Conservation (phyloP, 2,888 invertebrate genomes). For the Unio pictorum region DNA sequence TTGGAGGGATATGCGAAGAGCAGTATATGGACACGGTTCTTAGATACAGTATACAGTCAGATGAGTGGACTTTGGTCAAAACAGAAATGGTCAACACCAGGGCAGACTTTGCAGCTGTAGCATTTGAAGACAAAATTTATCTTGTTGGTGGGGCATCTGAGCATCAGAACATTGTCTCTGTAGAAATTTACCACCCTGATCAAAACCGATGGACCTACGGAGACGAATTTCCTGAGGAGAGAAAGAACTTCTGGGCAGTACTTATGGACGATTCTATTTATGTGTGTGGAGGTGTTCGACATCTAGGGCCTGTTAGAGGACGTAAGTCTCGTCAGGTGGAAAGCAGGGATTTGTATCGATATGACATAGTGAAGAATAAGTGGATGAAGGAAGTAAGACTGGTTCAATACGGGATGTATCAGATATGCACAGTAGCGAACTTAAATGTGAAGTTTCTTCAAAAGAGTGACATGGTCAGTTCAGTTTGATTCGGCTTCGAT, state of each 20-base stretch:
- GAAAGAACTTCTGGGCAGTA: slow-evolving; percentile 46
- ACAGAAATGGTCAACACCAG: slow-evolving; percentile 49
- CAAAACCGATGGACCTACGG: slow-evolving; percentile 79
- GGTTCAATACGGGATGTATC: slow-evolving; percentile 51
- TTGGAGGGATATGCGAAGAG: slow-evolving; percentile 56
- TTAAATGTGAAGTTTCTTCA: slow-evolving; percentile 51
- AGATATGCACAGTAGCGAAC: slow-evolving; percentile 39
- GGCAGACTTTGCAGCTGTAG: slow-evolving; percentile 85
- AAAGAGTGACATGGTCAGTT: slow-evolving; percentile 49
- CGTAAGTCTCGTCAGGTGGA: slow-evolving; percentile 48
- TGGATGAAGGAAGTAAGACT: slow-evolving; percentile 53
- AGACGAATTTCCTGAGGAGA: slow-evolving; percentile 58
- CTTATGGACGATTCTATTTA: slow-evolving; percentile 43
- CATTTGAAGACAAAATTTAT: slow-evolving; percentile 78
- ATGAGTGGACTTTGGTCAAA: slow-evolving; percentile 48
- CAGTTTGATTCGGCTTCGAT: too few species aligned
- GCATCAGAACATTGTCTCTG: slow-evolving; percentile 88
- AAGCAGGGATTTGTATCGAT: slow-evolving; percentile 55
- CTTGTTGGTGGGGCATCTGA: slow-evolving; percentile 92
- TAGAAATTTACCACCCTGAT: slow-evolving; percentile 85
- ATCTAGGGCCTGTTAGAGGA: slow-evolving; percentile 34
- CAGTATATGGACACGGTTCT: slow-evolving; percentile 48
- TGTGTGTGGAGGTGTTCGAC: slow-evolving; percentile 55
- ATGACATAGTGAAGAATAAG: slow-evolving; percentile 37
- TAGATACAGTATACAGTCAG: slow-evolving; percentile 40